phyloP scores from a whole-genome alignment of 2,888 invertebrate genomes.

The Branchipolynoe longqiensis region DNA sequence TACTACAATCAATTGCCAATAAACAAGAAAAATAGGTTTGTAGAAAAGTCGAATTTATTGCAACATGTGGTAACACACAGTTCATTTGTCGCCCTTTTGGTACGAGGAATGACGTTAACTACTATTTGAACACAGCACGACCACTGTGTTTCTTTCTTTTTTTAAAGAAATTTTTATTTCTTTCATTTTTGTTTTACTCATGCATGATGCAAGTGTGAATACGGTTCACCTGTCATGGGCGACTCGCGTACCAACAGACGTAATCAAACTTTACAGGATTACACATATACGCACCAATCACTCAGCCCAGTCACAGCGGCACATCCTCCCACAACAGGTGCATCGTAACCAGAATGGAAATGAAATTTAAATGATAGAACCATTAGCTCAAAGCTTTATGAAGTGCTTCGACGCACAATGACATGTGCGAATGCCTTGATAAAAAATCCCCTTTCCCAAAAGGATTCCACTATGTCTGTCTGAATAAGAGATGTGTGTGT shows the following conservation, averaged over 20 bases:
- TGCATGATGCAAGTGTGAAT: constrained; percentile 30
- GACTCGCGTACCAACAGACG: neutral
- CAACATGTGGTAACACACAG: constrained; percentile 59
- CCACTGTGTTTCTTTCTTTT: constrained; percentile 10
- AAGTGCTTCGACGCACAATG: neutral
- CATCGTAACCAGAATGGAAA: constrained; percentile 24
- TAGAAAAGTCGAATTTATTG: constrained; percentile 53
- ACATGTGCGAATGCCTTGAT: constrained; percentile 4
- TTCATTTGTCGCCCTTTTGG: constrained; percentile 19
- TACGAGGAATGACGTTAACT: constrained; percentile 53
- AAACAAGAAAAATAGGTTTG: too few relatives aligned
- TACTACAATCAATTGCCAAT: too few relatives aligned
- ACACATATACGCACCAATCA: neutral
- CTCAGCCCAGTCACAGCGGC: neutral
- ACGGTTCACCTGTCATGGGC: constrained; percentile 15
- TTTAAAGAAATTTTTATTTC: too few relatives aligned
- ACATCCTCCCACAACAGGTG: neutral
- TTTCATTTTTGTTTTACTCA: neutral
- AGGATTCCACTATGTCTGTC: constrained; percentile 18
- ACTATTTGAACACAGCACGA: constrained; percentile 52
- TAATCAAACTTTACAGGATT: neutral
- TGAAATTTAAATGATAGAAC: constrained; percentile 32
- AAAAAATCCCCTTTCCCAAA: constrained; percentile 33
- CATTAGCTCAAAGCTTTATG: constrained; percentile 4
- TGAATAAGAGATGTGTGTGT: constrained; percentile 19